Evolutionary conservation across 2,113 vertebrate species (phyloP), one percentile per base, ranked within the genome.

Genomic region (Fregata magnificens): DNA sequence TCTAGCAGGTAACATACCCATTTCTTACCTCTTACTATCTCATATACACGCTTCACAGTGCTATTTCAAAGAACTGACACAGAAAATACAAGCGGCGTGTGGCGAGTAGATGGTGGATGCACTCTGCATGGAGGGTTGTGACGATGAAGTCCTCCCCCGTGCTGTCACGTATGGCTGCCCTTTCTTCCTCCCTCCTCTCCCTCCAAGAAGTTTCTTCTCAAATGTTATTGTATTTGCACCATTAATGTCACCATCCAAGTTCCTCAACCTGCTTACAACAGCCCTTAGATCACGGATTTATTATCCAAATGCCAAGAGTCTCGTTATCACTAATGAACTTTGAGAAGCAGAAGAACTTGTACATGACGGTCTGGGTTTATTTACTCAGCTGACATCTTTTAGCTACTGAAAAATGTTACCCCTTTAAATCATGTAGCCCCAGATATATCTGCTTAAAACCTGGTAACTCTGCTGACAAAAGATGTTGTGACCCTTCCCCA

Each of bases 291-390:
- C 11, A 34, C 14, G 6, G 83, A 55, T 96, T 97, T 76, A 10
- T 96, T 93, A 96, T 91, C 56, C 96, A 98, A 98, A 97, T 96
- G 96, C 94, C 97, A 96, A 50, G 74, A 79, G 62, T 38, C 94
- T 98, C 18, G 2, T 96, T 98, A 96, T 88, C 86, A 69, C 49
- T 88, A 28, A 86, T 82, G 94, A 97, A 94, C 94, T 97, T 83
- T 77, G 93, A 74, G 90, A 83, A 92, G 95, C 44, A 65, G 83
- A 59, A 94, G 59, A 86, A 78, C 65, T 84, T 0, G 0, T 20
- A 10, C 66, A 9, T 7, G 28, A 81, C 63, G 76, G 7, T 42
- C 70, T 59, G 56, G 59, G 53, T 45, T 94, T 93, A 62, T 91
- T 97, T 93, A 86, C 76, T 74, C 90, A 93, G 88, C 47, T 85